Percentiles rank a stretch among this genome's conserved stretches.
Conservation (phyloP, 1,140 invertebrate species). For the Calliopsis andreniformis region DNA sequence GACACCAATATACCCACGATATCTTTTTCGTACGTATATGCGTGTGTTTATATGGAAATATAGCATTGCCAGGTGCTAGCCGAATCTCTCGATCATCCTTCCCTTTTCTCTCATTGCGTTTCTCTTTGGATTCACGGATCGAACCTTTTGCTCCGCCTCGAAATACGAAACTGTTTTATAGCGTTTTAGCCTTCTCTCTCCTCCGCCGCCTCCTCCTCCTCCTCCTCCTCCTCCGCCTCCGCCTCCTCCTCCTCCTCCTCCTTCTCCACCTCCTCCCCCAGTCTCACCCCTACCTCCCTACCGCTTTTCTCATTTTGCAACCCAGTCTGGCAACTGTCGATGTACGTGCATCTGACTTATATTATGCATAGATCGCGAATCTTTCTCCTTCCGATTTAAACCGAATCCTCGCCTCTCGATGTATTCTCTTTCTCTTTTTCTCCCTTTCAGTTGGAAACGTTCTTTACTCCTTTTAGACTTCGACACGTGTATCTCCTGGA, state of each 20-base stretch:
- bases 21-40: conserved; percentile 56
- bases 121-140: conserved; percentile 14
- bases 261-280: neutral
- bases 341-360: no score
- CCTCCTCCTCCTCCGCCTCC: neutral
- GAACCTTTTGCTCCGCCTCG: neutral
- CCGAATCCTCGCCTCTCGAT: neutral
- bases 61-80: conserved; percentile 79
- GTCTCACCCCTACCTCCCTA: neutral
- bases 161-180: neutral
- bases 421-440: conserved; percentile 9
- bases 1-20: conserved; percentile 67
- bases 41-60: conserved; percentile 63
- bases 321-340: neutral
- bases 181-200: neutral
- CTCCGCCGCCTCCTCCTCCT: neutral
- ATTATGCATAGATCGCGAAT: neutral
- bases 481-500: neutral
- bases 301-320: neutral
- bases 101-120: conserved; percentile 9
- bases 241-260: neutral
- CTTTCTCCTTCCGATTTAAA: conserved; percentile 8
- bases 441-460: conserved; percentile 17
- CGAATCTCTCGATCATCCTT: conserved; percentile 34
- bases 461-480: neutral